Evolutionary conservation across 1,140 invertebrate species (phyloP).

Genomic region (Gonioctena quinquepunctata): DNA sequence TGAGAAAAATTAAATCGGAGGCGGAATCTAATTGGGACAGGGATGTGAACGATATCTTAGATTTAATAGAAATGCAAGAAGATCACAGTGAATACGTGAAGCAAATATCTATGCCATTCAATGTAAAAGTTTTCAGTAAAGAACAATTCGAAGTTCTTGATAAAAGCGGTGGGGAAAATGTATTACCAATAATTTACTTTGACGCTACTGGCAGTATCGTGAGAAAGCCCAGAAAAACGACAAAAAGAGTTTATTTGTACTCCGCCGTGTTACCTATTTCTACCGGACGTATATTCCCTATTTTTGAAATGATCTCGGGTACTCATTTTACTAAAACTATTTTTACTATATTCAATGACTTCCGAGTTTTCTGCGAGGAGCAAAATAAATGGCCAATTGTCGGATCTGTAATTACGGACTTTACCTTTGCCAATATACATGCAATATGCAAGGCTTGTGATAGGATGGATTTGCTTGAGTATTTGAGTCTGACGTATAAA

Average conservation of each 20-base stretch:
- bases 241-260: neutral
- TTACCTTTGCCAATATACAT: conserved; percentile 17
- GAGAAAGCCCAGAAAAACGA: neutral
- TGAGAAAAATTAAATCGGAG: conserved; percentile 23
- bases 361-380: conserved; percentile 9
- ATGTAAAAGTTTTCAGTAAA: conserved; percentile 9
- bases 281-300: neutral
- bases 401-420: conserved; percentile 8
- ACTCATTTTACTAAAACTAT: conserved; percentile 15
- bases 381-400: conserved; percentile 13
- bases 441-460: conserved; percentile 22
- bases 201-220: neutral
- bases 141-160: conserved; percentile 8
- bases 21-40: conserved; percentile 4
- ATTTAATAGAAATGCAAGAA: conserved; percentile 19
- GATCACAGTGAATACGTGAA: conserved; percentile 14
- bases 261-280: neutral
- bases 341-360: conserved; percentile 10
- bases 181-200: conserved; percentile 1
- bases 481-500: neutral
- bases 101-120: conserved; percentile 11
- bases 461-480: conserved; percentile 3
- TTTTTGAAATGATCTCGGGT: conserved; percentile 14
- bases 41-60: conserved; percentile 12
- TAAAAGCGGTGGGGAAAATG: neutral